Conservation (phyloP, 1,140 invertebrate species). For the Ceratina australensis region DNA sequence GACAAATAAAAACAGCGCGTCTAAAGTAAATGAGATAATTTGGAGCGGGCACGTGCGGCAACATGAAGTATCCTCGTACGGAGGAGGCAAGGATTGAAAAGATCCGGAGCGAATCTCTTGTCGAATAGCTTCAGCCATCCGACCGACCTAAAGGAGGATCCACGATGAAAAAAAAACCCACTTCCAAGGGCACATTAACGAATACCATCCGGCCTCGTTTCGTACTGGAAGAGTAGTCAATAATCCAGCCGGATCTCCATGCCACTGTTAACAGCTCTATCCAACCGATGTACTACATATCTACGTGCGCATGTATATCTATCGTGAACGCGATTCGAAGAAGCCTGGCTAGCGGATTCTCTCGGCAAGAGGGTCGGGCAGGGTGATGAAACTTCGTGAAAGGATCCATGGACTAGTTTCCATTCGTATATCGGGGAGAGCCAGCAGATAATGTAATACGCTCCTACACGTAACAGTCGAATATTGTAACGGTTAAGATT, state of each 20-base stretch:
- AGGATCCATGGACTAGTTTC: conserved; percentile 36
- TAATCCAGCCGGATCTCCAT: conserved; percentile 37
- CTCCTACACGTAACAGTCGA: neutral
- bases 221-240: conserved; percentile 13
- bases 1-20: neutral
- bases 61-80: too few species aligned
- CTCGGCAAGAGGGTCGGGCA: neutral
- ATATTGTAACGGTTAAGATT: neutral
- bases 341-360: neutral
- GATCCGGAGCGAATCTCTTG: neutral
- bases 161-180: neutral
- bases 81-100: neutral
- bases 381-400: conserved; percentile 18
- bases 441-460: neutral
- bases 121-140: neutral
- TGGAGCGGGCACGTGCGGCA: neutral
- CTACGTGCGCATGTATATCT: neutral
- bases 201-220: conserved; percentile 19
- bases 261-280: neutral
- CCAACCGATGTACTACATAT: neutral
- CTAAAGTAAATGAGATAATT: neutral
- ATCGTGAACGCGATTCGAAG: neutral
- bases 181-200: conserved; percentile 7
- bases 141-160: neutral
- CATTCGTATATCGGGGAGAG: conserved; percentile 45